These are phyloP conservation scores for Sebastes kiyomatsui DNA, from an alignment of 2,797 vertebrate species.

Conservation along the genomic window DNA sequence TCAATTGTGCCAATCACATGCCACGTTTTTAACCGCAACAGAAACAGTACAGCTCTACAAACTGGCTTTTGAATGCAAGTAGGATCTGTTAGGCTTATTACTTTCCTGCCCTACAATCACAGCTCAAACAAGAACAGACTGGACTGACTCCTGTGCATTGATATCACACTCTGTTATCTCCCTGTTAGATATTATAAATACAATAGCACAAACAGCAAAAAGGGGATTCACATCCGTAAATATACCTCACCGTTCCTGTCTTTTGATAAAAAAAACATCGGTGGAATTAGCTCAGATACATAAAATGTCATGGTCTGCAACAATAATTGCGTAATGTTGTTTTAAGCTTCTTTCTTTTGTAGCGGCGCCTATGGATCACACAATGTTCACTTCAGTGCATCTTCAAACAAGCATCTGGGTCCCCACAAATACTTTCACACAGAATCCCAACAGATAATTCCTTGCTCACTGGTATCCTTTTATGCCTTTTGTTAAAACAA, in stretches of 20 bases:
- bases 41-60: background rate
- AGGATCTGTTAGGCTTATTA: slow-evolving; percentile 35
- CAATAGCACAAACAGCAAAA: background rate
- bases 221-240: background rate
- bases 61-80: slow-evolving; percentile 14
- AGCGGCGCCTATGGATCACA: slow-evolving; percentile 29
- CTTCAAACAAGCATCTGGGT: slow-evolving; percentile 44
- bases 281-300: slow-evolving; percentile 7
- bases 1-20: slow-evolving; percentile 20
- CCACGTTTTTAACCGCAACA: background rate
- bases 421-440: background rate
- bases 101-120: slow-evolving; percentile 29
- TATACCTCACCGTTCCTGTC: background rate
- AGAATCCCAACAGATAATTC: slow-evolving; percentile 31
- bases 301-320: slow-evolving; percentile 15
- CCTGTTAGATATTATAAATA: background rate
- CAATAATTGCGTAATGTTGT: slow-evolving; percentile 16
- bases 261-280: background rate
- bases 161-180: slow-evolving; percentile 10
- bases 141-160: slow-evolving; percentile 18
- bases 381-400: slow-evolving; percentile 15
- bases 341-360: slow-evolving; percentile 22
- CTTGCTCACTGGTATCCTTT: slow-evolving; percentile 11
- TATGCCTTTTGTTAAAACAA: slow-evolving; percentile 26
- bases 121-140: slow-evolving; percentile 22